Evolutionary conservation across 2,113 vertebrate genomes (phyloP).

Genomic region (Amia ocellicauda): DNA sequence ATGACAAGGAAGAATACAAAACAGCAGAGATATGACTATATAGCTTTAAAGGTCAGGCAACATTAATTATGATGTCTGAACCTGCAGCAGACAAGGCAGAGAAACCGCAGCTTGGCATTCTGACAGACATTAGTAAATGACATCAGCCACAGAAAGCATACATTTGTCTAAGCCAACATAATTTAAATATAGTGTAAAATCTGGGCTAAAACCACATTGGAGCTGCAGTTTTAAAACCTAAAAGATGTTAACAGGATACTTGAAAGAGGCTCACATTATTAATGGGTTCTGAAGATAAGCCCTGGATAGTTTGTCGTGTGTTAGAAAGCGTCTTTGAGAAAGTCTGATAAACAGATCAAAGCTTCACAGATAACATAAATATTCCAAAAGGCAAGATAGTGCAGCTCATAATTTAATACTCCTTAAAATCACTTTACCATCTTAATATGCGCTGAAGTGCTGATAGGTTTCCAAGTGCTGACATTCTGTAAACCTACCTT

Average conservation of each 20-base stretch:
- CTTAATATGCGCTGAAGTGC: neutral
- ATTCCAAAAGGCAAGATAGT: neutral
- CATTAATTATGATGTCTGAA: no score
- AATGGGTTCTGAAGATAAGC: constrained; percentile 4
- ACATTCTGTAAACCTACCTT: no score
- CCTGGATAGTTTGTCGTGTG: neutral
- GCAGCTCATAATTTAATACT: neutral
- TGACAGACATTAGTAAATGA: constrained; percentile 16
- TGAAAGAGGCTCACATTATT: constrained; percentile 7
- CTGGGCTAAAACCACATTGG: no score
- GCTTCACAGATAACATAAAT: neutral
- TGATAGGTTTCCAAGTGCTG: no score
- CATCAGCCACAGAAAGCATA: neutral
- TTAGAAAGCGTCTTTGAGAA: constrained; percentile 5
- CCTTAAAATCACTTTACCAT: constrained; percentile 3
- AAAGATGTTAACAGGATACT: no score
- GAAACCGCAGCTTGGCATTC: neutral
- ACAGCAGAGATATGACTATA: no score
- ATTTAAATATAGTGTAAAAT: no score
- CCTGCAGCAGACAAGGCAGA: no score
- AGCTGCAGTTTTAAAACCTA: no score
- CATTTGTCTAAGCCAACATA: neutral
- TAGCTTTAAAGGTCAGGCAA: no score
- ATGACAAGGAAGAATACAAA: no score
- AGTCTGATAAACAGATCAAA: constrained; percentile 21